Evolutionary conservation across 2,888 invertebrate genomes (phyloP), one percentile per base, ranked within the genome.

Genomic region (Cataglyphis altisquamis): DNA sequence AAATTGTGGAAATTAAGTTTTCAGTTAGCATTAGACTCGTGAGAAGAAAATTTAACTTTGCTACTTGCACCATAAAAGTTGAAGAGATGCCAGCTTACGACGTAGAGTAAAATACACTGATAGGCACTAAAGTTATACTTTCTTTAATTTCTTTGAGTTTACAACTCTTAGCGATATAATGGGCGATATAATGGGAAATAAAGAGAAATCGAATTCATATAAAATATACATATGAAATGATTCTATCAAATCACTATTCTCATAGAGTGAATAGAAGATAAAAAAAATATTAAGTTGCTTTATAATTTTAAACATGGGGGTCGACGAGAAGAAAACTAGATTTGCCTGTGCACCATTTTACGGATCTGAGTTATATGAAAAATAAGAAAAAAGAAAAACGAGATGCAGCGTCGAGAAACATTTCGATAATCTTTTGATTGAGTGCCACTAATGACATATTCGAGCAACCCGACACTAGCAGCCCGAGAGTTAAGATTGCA

Each of bases 401-500:
- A 32, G 12, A 25, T 12, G 12, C 32, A 52, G 52, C 8, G 21
- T 39, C 25, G 72, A 67, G 78, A 18, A 18, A n/a, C 18, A n/a
- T 12, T 32, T 64, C 55, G 77, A 70, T 70, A 52, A 70, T 63
- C 75, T 32, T n/a, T 62, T 62, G 62, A 66, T 52, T 60, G 45
- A 45, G 25, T 57, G 45, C 3, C 48, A 25, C 45, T 72, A 64
- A 80, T 75, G 82, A 83, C 62, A 83, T 36, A 36, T 39, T 55
- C 62, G 57, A 57, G 82, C 74, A 62, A 74, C 82, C 63, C 84
- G 77, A 81, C 74, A 81, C 75, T 45, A n/a, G n/a, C 21, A 62
- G 57, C 12, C 9, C 77, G 72, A 73, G 83, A 73, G 82, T 84
- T 84, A 90, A 90, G 84, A 90, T 87, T 84, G 84, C 86, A 74